These are phyloP conservation scores for Lepidurus packardi DNA, from an alignment of 1,140 invertebrate species.

Conservation along the genomic window DNA sequence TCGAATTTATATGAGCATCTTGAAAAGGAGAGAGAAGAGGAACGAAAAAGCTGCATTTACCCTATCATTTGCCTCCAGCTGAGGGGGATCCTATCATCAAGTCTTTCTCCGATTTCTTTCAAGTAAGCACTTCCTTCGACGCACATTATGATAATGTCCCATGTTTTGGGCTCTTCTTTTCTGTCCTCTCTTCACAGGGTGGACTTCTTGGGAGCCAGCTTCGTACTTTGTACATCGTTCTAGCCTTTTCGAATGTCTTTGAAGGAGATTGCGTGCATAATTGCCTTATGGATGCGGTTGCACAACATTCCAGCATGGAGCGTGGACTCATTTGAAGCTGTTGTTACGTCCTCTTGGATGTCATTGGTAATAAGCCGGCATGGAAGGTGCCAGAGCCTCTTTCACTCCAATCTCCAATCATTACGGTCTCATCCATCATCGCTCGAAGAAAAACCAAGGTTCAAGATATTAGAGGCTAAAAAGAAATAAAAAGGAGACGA, in stretches of 20 bases:
- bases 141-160: conserved; percentile 1
- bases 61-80: conserved; percentile 3
- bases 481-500: neutral
- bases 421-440: conserved; percentile 6
- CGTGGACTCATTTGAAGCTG: neutral
- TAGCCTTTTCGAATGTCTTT: neutral
- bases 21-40: neutral
- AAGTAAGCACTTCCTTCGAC: conserved; percentile 9
- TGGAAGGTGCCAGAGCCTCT: neutral
- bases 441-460: neutral
- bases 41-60: neutral
- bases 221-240: neutral
- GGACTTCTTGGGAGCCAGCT: neutral
- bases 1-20: neutral
- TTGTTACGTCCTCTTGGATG: neutral
- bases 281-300: neutral
- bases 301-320: neutral
- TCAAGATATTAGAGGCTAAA: neutral
- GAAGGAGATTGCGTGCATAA: conserved; percentile 3
- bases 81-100: conserved; percentile 18
- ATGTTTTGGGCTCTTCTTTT: neutral
- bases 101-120: neutral
- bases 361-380: neutral
- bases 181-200: neutral
- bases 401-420: neutral